These are phyloP conservation scores for Cheilosia scutellata DNA, from an alignment of 2,888 invertebrate genomes.

Conservation along the genomic window DNA sequence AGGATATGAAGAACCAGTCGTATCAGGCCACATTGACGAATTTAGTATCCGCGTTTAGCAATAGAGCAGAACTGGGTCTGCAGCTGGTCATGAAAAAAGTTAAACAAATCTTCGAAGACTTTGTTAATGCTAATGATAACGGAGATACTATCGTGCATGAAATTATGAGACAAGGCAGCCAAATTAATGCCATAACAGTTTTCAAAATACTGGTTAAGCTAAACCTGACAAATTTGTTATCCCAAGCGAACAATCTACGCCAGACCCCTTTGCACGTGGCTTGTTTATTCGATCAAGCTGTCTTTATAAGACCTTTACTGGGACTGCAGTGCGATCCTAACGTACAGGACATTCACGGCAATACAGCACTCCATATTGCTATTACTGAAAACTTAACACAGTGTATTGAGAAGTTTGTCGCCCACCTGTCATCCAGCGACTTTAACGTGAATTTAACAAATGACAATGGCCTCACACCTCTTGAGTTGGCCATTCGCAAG, in stretches of 20 bases:
- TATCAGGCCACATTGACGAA: conserved; percentile 25
- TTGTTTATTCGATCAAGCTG: conserved; percentile 80
- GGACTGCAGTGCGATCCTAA: conserved; percentile 84
- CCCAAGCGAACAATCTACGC: conserved; percentile 84
- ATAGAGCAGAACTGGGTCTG: background rate
- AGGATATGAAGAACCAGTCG: background rate
- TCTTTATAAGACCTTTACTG: conserved; percentile 81
- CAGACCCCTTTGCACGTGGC: conserved; percentile 86
- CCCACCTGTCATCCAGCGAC: conserved; percentile 18
- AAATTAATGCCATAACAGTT: conserved; percentile 79
- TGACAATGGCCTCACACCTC: conserved; percentile 85
- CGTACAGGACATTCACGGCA: conserved; percentile 82
- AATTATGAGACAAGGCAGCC: conserved; percentile 80
- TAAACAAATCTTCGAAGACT: conserved; percentile 77
- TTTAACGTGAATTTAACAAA: conserved; percentile 81
- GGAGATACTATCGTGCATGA: conserved; percentile 81
- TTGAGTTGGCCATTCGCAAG: conserved; percentile 85
- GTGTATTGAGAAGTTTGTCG: conserved; percentile 80
- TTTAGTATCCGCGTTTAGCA: conserved; percentile 14
- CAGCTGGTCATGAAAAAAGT: conserved; percentile 56
- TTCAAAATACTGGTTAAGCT: conserved; percentile 80
- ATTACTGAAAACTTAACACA: conserved; percentile 80
- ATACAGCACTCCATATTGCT: conserved; percentile 84
- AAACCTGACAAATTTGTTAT: conserved; percentile 81
- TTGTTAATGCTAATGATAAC: conserved; percentile 78